Percentiles rank a stretch among this genome's conserved stretches.
These are phyloP conservation scores for Aplidium turbinatum DNA, from an alignment of 23 tunicate genomes.

Conservation along the genomic window DNA sequence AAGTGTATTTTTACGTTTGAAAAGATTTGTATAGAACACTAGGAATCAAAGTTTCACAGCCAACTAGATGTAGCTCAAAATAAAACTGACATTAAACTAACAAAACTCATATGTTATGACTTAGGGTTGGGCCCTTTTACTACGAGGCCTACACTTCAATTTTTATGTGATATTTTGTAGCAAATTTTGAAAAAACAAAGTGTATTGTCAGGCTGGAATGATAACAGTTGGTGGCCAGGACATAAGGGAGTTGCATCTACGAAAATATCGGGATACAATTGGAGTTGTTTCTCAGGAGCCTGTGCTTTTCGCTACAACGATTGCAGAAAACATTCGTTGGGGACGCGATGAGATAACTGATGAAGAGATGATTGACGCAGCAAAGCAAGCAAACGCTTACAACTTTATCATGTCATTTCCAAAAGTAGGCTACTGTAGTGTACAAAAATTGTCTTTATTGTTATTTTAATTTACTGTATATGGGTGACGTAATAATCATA, in stretches of 20 bases:
- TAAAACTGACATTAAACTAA: too few relatives aligned
- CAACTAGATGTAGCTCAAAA: too few relatives aligned
- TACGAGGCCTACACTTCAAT: too few relatives aligned
- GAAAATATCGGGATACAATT: slow-evolving; percentile 61
- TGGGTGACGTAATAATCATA: too few relatives aligned
- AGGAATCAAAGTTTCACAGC: too few relatives aligned
- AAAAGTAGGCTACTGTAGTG: slow-evolving; percentile 53
- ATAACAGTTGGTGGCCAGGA: slow-evolving; percentile 56
- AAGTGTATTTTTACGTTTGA: too few relatives aligned
- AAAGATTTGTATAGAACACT: too few relatives aligned
- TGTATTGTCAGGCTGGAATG: slow-evolving; percentile 53
- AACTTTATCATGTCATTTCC: slow-evolving; percentile 87
- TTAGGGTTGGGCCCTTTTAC: not conserved
- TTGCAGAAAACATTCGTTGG: slow-evolving; percentile 90
- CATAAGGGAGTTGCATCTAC: slow-evolving; percentile 46
- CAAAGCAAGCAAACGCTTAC: slow-evolving; percentile 91
- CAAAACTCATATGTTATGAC: too few relatives aligned
- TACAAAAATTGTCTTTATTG: too few relatives aligned
- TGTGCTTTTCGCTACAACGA: slow-evolving; percentile 80
- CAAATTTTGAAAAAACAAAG: too few relatives aligned
- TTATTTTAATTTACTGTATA: too few relatives aligned
- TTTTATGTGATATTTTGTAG: too few relatives aligned
- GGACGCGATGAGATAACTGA: slow-evolving; percentile 88
- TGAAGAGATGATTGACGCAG: slow-evolving; percentile 76
- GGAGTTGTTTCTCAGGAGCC: slow-evolving; percentile 98